These are phyloP conservation scores for Fragariocoptes setiger DNA, from an alignment of 1,140 invertebrate species.

Conservation along the genomic window DNA sequence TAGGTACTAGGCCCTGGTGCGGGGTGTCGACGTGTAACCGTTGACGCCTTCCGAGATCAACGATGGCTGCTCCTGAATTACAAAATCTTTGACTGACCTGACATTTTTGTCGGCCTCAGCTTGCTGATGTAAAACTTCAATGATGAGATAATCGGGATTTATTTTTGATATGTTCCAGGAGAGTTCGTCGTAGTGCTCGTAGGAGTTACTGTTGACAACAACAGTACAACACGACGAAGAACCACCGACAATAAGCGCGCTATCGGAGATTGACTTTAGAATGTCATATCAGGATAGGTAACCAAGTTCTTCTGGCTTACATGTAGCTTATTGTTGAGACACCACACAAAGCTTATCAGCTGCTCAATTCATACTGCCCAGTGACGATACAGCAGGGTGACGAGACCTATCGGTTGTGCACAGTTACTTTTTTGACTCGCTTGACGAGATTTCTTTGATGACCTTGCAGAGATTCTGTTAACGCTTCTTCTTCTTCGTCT, in stretches of 20 bases:
- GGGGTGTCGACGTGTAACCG: no score
- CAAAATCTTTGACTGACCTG: constrained; percentile 75
- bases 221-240: no score
- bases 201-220: no score
- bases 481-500: constrained; percentile 55
- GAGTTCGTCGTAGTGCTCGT: no score
- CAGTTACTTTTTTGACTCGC: constrained; percentile 68
- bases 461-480: constrained; percentile 74
- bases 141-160: constrained; percentile 81
- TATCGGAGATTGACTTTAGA: no score
- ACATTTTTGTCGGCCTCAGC: constrained; percentile 57
- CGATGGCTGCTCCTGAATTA: no score
- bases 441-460: constrained; percentile 91
- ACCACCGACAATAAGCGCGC: no score
- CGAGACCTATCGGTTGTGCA: constrained; percentile 65
- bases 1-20: no score
- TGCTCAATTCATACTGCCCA: constrained; percentile 94
- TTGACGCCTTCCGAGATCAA: no score
- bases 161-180: constrained; percentile 92
- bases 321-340: constrained; percentile 30
- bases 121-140: constrained; percentile 53
- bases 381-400: constrained; percentile 97
- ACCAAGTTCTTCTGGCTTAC: constrained; percentile 77
- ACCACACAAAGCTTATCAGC: constrained; percentile 84
- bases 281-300: no score